Base-by-base conservation (phyloP, 2,797 vertebrate genomes). In the Neosilurus mollespiculum region DNA sequence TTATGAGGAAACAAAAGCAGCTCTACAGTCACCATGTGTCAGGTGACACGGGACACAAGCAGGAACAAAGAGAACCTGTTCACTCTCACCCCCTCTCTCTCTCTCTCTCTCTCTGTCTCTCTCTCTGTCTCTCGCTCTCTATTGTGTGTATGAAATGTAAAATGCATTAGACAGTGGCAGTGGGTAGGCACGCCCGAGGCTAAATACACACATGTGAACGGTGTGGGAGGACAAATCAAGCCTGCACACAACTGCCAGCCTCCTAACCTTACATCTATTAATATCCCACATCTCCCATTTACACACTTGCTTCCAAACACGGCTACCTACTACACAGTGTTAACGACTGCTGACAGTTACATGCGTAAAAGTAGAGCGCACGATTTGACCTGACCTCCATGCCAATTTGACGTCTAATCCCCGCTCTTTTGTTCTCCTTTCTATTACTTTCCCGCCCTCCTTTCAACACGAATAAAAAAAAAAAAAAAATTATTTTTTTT, bases 131-230 rank as follows among this genome's bases (percentile, higher is more conserved):
- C 76, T 18, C 61, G 51, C 56, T 61, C 10, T 64, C 59, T 64
- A 53, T 79, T 87, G 83, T 86, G 93, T 91, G 91, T 90, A 90
- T 90, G 93, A 92, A 91, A 94, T 93, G 91, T 92, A 93, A 92
- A 93, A 94, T 92, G 91, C 93, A 93, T 92, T 93, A 93, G 92
- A 92, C 87, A 87, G 92, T 91, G 93, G 90, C 91, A 91, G 89
- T 86, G 91, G 92, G 92, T 93, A 95, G 94, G 93, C 93, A 92
- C 90, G 93, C 94, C 94, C 82, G 92, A 61, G 89, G 86, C 90
- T 91, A 89, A 90, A 91, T 91, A 79, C 92, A 91, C 93, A 92
- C 81, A 91, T 72, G 86, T 93, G 89, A 67, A 83, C 85, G 87
- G 93, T 90, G 94, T 93, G 92, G 94, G 93, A 94, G 93, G 94